Evolutionary conservation across 2,113 vertebrate species (phyloP).

Genomic region (Epinephelus lanceolatus): DNA sequence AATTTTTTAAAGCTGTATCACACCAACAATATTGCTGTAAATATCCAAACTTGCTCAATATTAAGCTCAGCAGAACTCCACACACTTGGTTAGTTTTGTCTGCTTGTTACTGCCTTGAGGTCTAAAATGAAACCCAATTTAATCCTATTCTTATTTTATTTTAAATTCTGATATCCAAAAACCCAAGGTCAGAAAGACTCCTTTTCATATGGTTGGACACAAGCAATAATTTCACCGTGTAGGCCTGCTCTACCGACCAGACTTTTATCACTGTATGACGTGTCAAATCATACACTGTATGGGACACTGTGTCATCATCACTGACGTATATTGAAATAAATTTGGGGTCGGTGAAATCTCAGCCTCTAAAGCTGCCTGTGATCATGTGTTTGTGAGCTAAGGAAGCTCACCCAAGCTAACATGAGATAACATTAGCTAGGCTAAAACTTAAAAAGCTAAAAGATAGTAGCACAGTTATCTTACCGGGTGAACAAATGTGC

Average conservation of each 20-base stretch:
- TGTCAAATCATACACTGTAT: background rate
- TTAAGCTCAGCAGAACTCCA: background rate
- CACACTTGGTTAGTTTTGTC: background rate
- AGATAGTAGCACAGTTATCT: background rate
- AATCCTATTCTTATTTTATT: background rate
- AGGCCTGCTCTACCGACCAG: background rate
- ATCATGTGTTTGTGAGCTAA: slow-evolving; percentile 4
- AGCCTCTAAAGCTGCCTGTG: background rate
- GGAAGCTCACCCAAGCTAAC: slow-evolving; percentile 45
- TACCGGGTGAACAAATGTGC: no score
- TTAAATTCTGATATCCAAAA: slow-evolving; percentile 5
- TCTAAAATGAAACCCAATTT: slow-evolving; percentile 29
- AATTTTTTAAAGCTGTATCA: background rate
- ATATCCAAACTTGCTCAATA: background rate
- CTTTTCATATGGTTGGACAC: background rate
- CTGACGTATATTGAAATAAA: background rate
- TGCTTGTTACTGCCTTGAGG: slow-evolving; percentile 4
- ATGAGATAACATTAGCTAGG: slow-evolving; percentile 39
- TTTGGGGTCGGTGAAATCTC: background rate
- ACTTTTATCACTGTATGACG: background rate
- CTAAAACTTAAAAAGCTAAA: slow-evolving; percentile 1
- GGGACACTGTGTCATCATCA: no score
- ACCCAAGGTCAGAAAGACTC: background rate
- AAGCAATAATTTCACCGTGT: background rate
- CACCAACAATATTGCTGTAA: background rate